Base-by-base conservation (phyloP, 1,140 invertebrate species). In the Centruroides sculpturatus region DNA sequence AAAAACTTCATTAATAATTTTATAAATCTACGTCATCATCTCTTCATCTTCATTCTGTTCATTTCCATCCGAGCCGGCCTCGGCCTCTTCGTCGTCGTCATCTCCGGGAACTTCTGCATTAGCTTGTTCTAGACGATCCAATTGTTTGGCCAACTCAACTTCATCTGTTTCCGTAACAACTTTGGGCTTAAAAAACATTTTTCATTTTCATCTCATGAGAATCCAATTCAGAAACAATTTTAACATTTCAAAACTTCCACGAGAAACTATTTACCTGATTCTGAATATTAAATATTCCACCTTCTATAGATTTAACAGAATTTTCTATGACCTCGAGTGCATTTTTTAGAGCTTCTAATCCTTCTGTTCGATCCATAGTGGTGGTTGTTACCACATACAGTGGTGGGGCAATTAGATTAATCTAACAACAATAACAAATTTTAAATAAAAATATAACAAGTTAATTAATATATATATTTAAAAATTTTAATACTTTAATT, bases 381-480 rank as follows among this genome's bases (percentile, higher is more conserved):
- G 92, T 91, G 51, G 95, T 98, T 10, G 95, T 99, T 82, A 99
- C 94, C 56, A 99, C 93, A 80, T 97, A 99, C 64, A 95, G 77
- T 50, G 97, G 97, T 52, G 97, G 95, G 48, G 97, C 96, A 73
- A 99, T 98, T 56, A 99, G 77, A 78, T 99, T 99, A 68, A 99
- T 99, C 77, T 81, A 64, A 66, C 69, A 69, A 67, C 41, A 47
- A 50, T 3, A 41, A 6, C 8, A 8, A 41, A 41, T 41, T 41
- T 41, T 8, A 41, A 41, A 5, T 41, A 41, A 41, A 8, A 41
- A 41, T 6, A 41, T 23, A 23, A 23, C 23, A 23, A 23, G 23
- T 23, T 23, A 23, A 23, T 23, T 23, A 41, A 41, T 41, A 47
- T 6, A 57, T 46, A n/a, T n/a, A n/a, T 47, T n/a, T 57, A 2